Evolutionary conservation across 2,888 invertebrate species (phyloP).

Genomic region (Microchrysa polita): DNA sequence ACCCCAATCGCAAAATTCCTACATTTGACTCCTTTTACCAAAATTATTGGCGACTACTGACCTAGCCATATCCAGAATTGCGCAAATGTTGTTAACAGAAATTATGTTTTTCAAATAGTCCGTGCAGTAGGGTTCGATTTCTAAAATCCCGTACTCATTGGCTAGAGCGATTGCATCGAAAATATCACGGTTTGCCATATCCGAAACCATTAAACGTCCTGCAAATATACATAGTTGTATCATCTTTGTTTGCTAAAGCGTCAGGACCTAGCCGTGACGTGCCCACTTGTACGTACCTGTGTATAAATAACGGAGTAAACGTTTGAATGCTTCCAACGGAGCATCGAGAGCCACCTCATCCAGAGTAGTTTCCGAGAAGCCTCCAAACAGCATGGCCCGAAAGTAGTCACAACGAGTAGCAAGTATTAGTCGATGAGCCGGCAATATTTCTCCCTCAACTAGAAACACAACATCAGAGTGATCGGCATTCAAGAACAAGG

Average conservation of each 20-base stretch:
- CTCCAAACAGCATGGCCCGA: slow-evolving; percentile 82
- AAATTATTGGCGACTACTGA: too few relatives aligned
- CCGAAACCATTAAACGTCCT: slow-evolving; percentile 75
- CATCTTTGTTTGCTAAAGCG: background rate
- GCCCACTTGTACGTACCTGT: slow-evolving; percentile 72
- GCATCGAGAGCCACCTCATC: slow-evolving; percentile 87
- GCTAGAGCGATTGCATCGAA: slow-evolving; percentile 84
- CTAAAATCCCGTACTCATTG: slow-evolving; percentile 94
- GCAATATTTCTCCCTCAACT: slow-evolving; percentile 75
- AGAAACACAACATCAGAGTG: slow-evolving; percentile 91
- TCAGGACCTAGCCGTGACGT: too few relatives aligned
- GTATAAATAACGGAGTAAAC: slow-evolving; percentile 94
- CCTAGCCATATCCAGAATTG: slow-evolving; percentile 93
- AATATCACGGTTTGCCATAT: slow-evolving; percentile 75
- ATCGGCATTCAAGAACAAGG: slow-evolving; percentile 84
- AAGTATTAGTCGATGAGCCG: slow-evolving; percentile 75
- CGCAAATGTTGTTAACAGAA: slow-evolving; percentile 88
- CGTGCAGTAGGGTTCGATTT: slow-evolving; percentile 90
- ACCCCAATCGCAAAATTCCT: too few relatives aligned
- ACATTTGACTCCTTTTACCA: too few relatives aligned
- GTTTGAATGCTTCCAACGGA: slow-evolving; percentile 84
- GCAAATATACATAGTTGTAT: slow-evolving; percentile 26
- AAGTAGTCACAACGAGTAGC: slow-evolving; percentile 97
- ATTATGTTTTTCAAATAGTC: slow-evolving; percentile 91
- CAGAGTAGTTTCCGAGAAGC: slow-evolving; percentile 78